These are phyloP conservation scores for Ornithorhynchus anatinus DNA, from an alignment of 2,113 vertebrate genomes.

Conservation along the genomic window DNA sequence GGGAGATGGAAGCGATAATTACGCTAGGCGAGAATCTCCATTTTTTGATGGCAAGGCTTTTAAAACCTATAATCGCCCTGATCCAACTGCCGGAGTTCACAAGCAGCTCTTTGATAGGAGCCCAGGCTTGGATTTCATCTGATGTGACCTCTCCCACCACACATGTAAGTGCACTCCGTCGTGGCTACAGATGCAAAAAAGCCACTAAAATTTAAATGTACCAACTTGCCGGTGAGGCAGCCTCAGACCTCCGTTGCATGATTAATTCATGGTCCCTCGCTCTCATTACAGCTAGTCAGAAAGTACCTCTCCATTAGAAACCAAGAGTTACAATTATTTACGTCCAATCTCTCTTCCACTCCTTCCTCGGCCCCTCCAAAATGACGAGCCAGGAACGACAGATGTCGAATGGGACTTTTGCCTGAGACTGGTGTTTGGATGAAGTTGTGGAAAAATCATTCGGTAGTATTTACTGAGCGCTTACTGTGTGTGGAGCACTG, in stretches of 20 bases:
- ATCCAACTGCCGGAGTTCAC: constrained; percentile 53
- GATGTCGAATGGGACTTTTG: no score
- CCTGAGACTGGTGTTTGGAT: no score
- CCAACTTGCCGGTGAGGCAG: constrained; percentile 66
- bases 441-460: no score
- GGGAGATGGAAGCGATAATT: constrained; percentile 60
- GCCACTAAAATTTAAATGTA: constrained; percentile 73
- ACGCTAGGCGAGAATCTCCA: constrained; percentile 53
- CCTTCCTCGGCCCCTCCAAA: no score
- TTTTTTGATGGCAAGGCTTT: constrained; percentile 60
- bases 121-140: constrained; percentile 65
- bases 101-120: constrained; percentile 61
- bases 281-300: constrained; percentile 69
- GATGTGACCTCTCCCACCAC: constrained; percentile 59
- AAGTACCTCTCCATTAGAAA: constrained; percentile 64
- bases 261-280: constrained; percentile 63
- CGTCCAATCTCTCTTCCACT: constrained; percentile 59
- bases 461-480: no score
- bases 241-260: no score
- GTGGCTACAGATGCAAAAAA: constrained; percentile 64
- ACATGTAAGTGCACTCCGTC: constrained; percentile 66
- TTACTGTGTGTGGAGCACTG: no score
- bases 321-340: constrained; percentile 60
- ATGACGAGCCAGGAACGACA: no score
- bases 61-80: constrained; percentile 58